Conservation (phyloP, 2,797 vertebrate genomes). For the Anguilla anguilla region DNA sequence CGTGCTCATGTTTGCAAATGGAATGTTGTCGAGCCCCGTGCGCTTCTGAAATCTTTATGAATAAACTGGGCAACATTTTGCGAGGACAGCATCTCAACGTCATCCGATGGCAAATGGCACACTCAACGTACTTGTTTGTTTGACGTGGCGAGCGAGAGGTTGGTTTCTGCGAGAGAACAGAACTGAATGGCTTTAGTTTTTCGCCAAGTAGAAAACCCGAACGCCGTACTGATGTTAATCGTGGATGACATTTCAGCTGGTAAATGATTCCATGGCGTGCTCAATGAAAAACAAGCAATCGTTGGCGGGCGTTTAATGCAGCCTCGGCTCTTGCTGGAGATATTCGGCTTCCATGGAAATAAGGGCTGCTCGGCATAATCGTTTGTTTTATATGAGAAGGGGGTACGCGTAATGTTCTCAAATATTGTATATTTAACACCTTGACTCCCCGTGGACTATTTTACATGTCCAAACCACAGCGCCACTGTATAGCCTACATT, state of each 20-base stretch:
- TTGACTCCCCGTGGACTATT: neutral
- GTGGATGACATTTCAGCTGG: slow-evolving; percentile 16
- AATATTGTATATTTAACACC: neutral
- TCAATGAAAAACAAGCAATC: neutral
- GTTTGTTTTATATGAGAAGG: neutral
- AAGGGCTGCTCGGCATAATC: neutral
- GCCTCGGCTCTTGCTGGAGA: neutral
- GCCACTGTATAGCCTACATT: neutral
- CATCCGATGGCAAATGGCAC: neutral
- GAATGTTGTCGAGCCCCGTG: neutral
- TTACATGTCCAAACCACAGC: neutral
- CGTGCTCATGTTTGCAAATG: neutral
- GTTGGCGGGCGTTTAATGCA: neutral
- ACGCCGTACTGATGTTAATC: neutral
- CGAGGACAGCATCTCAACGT: neutral
- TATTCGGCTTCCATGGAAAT: neutral
- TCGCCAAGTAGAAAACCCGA: slow-evolving; percentile 1
- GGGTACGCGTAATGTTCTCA: neutral
- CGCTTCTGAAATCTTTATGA: neutral
- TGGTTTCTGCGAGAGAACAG: neutral
- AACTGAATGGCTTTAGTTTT: neutral
- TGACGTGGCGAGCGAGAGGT: neutral
- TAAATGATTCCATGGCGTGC: neutral
- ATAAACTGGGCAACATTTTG: neutral
- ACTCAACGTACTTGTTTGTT: neutral